Evolutionary conservation across 2,888 invertebrate species (phyloP).

Genomic region (Sesamia inferens): DNA sequence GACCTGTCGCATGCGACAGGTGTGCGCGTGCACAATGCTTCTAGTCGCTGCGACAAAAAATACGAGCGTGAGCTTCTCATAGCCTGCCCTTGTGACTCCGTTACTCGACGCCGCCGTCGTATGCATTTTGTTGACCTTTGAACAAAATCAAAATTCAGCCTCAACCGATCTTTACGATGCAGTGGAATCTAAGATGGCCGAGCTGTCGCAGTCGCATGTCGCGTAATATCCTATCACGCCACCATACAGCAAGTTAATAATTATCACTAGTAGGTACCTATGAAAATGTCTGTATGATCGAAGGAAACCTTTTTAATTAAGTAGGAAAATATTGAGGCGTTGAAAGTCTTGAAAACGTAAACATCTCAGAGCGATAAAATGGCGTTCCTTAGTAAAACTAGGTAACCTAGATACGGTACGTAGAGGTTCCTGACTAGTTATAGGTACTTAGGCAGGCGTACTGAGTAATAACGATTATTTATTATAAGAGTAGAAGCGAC

Average conservation of each 20-base stretch:
- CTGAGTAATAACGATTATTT: slow-evolving; percentile 2
- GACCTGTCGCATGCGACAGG: neutral
- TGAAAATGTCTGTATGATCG: neutral
- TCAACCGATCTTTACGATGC: neutral
- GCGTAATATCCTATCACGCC: neutral
- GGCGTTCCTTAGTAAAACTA: slow-evolving; percentile 16
- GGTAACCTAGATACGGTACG: slow-evolving; percentile 23
- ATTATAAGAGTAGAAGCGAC: neutral
- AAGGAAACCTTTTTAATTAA: neutral
- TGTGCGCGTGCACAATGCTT: neutral
- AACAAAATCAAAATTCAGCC: neutral
- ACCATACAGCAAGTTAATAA: neutral
- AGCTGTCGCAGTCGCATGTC: neutral
- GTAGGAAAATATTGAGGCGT: neutral
- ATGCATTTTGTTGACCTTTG: neutral
- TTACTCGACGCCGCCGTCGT: neutral
- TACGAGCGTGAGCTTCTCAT: neutral
- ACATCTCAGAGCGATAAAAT: slow-evolving; percentile 14
- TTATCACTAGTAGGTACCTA: neutral
- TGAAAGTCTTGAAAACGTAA: slow-evolving; percentile 7
- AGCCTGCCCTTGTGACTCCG: neutral
- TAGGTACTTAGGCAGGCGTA: neutral
- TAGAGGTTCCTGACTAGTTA: neutral
- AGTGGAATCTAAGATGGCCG: no score
- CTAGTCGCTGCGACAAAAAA: neutral